Conservation (phyloP, 1,140 invertebrate genomes). For the Camponotus floridanus region DNA sequence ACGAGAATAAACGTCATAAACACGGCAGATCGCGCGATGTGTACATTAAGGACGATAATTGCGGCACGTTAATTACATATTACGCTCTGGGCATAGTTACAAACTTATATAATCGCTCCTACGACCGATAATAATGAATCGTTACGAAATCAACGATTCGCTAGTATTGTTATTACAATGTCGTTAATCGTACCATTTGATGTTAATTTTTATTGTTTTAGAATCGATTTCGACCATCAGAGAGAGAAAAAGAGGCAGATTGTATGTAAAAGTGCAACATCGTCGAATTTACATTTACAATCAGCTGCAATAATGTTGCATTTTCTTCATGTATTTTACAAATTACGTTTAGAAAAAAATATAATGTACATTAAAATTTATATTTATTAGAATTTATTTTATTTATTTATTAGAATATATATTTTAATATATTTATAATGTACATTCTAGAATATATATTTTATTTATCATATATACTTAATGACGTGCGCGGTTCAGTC, state of each 20-base stretch:
- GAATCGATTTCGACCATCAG: not conserved
- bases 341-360: not conserved
- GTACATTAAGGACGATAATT: conserved; percentile 9
- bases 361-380: too few relatives aligned
- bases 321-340: not conserved
- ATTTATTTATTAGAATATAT: too few relatives aligned
- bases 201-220: not conserved
- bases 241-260: not conserved
- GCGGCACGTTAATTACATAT: conserved; percentile 1
- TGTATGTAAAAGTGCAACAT: not conserved
- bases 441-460: too few relatives aligned
- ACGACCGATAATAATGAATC: conserved; percentile 14
- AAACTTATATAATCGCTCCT: conserved; percentile 41
- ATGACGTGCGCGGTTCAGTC: not conserved
- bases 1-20: conserved; percentile 17
- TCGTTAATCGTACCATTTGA: too few relatives aligned
- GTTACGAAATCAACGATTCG: conserved; percentile 48
- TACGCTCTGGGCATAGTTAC: not conserved
- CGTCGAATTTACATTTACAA: not conserved
- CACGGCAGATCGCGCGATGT: not conserved
- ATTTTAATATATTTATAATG: too few relatives aligned
- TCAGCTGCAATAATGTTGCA: not conserved
- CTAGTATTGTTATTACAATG: conserved; percentile 8
- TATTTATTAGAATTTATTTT: too few relatives aligned
- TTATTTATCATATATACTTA: too few relatives aligned